Conservation (phyloP, 2,113 vertebrate genomes). For the Melanostigma gelatinosum region DNA sequence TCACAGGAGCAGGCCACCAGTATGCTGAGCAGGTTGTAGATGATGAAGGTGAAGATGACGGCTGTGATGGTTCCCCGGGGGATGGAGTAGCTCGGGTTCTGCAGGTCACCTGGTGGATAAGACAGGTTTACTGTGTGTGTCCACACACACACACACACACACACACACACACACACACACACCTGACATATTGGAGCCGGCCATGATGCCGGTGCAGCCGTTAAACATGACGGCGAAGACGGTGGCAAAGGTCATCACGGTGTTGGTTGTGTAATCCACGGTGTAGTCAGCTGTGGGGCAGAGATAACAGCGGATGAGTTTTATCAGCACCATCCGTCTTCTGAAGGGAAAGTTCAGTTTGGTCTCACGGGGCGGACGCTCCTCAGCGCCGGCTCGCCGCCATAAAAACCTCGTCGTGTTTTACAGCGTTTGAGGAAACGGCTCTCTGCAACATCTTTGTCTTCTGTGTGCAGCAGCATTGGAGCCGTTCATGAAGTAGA, state of each 20-base stretch:
- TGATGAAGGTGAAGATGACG: slow-evolving; percentile 91
- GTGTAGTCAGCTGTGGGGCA: slow-evolving; percentile 79
- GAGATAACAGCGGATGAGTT: slow-evolving; percentile 24
- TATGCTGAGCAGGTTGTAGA: slow-evolving; percentile 88
- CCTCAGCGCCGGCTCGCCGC: neutral
- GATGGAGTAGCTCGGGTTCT: slow-evolving; percentile 90
- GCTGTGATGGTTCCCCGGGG: slow-evolving; percentile 92
- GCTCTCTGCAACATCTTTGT: neutral
- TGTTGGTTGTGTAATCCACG: slow-evolving; percentile 86
- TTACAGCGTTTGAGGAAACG: slow-evolving; percentile 24
- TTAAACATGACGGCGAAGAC: slow-evolving; percentile 93
- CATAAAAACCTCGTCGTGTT: slow-evolving; percentile 6
- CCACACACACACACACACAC: neutral
- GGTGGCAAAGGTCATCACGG: slow-evolving; percentile 85
- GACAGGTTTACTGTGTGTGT: neutral
- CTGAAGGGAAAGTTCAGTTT: slow-evolving; percentile 7
- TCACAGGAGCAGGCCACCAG: slow-evolving; percentile 90
- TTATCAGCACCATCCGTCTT: neutral
- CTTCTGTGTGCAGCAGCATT: neutral
- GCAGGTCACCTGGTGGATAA: slow-evolving; percentile 85
- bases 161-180: slow-evolving; percentile 50
- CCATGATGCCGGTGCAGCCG: slow-evolving; percentile 92
- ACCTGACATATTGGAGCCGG: slow-evolving; percentile 93
- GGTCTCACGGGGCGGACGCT: neutral
- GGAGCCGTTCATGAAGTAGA: neutral